Conservation (phyloP, 2,113 vertebrate species). For the Poeciliopsis turrubarensis region DNA sequence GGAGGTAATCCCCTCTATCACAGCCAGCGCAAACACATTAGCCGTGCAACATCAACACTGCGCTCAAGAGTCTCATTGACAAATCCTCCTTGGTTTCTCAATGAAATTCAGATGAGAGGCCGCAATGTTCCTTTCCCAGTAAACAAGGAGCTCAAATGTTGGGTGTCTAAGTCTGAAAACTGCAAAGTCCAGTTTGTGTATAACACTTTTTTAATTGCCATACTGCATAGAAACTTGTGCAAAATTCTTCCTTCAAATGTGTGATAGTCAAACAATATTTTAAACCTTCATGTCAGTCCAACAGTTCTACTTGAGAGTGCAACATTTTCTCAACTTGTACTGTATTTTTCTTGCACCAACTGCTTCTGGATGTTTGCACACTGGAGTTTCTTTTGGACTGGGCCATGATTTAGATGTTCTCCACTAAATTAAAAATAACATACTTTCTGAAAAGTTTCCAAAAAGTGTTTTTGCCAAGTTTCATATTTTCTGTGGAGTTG, state of each 20-base stretch:
- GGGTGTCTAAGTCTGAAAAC: neutral
- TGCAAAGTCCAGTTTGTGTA: neutral
- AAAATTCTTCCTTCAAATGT: neutral
- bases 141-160: constrained; percentile 32
- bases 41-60: constrained; percentile 72
- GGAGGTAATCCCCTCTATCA: constrained; percentile 72
- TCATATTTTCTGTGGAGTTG: neutral
- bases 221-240: neutral
- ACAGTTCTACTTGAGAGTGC: neutral
- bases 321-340: neutral
- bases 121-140: constrained; percentile 55
- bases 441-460: neutral
- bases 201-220: neutral
- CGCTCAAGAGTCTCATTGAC: constrained; percentile 72
- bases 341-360: neutral
- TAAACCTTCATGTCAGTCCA: neutral
- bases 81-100: constrained; percentile 68
- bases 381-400: neutral
- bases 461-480: neutral
- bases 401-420: neutral
- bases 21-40: constrained; percentile 80
- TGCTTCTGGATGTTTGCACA: neutral
- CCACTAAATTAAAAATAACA: neutral
- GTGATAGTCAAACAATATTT: too few relatives aligned
- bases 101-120: constrained; percentile 57